phyloP scores from a whole-genome alignment of 2,888 invertebrate genomes.

The Sarcophaga subvicina region DNA sequence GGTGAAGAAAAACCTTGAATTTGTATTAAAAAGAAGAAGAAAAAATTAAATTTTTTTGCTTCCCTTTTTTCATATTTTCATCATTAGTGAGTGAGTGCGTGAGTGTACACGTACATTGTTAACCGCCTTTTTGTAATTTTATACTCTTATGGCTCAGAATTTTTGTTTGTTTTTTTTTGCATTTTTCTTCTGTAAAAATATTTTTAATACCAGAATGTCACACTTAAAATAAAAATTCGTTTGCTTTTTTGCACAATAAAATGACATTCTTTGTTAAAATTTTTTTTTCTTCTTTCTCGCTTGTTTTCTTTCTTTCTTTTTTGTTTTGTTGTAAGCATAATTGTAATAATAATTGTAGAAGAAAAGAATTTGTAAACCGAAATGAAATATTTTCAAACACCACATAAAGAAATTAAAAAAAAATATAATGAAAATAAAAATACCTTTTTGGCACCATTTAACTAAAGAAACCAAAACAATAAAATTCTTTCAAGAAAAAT shows the following conservation, averaged over 20 bases:
- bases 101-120: not conserved
- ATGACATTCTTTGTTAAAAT: not conserved
- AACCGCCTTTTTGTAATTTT: constrained; percentile 18
- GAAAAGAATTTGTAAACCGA: not conserved
- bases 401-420: not conserved
- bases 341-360: not conserved
- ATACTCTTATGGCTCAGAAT: constrained; percentile 30
- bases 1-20: constrained; percentile 57
- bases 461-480: not conserved
- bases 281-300: no score
- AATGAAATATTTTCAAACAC: not conserved
- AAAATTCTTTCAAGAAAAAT: not conserved
- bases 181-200: not conserved
- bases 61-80: constrained; percentile 27
- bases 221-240: constrained; percentile 21
- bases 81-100: not conserved
- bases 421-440: not conserved
- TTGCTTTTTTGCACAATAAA: not conserved
- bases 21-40: constrained; percentile 29
- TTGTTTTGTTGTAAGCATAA: not conserved
- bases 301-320: no score
- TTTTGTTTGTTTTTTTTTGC: not conserved
- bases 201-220: constrained; percentile 33
- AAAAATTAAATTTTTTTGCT: not conserved
- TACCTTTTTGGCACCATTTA: constrained; percentile 45